Conservation (phyloP, 1,140 invertebrate species). For the Caerostris extrusa region DNA sequence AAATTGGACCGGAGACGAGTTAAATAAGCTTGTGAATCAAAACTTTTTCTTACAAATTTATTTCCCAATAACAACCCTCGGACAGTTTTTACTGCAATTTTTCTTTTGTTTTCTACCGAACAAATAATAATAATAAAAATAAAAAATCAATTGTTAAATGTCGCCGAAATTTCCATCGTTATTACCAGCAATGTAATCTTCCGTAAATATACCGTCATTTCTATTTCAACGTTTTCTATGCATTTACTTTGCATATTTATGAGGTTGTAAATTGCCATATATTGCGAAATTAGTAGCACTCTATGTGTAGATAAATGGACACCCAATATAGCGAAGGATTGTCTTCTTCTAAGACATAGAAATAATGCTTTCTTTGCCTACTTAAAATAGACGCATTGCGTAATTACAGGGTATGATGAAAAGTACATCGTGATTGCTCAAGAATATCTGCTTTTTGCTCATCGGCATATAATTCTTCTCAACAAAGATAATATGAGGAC, state of each 20-base stretch:
- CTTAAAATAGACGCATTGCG: neutral
- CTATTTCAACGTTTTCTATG: neutral
- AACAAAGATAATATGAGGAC: constrained; percentile 39
- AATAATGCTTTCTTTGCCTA: neutral
- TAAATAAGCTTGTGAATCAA: neutral
- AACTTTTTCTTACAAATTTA: neutral
- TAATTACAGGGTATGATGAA: constrained; percentile 29
- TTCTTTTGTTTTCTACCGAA: neutral
- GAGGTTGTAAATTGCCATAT: constrained; percentile 34
- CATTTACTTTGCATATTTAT: constrained; percentile 45
- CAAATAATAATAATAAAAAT: neutral
- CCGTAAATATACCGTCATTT: neutral
- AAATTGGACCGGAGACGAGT: neutral
- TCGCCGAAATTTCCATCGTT: neutral
- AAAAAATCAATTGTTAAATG: neutral
- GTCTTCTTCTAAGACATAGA: neutral
- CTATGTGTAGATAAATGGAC: neutral
- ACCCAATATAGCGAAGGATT: neutral
- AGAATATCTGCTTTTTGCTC: neutral
- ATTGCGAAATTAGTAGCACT: constrained; percentile 31
- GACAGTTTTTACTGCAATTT: neutral
- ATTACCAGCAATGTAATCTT: neutral
- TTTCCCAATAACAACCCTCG: neutral
- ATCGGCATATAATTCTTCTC: constrained; percentile 36
- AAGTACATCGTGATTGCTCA: neutral